Evolutionary conservation across 2,797 vertebrate species (phyloP), one percentile per base, ranked within the genome.

Genomic region (Gorsachius magnificus): DNA sequence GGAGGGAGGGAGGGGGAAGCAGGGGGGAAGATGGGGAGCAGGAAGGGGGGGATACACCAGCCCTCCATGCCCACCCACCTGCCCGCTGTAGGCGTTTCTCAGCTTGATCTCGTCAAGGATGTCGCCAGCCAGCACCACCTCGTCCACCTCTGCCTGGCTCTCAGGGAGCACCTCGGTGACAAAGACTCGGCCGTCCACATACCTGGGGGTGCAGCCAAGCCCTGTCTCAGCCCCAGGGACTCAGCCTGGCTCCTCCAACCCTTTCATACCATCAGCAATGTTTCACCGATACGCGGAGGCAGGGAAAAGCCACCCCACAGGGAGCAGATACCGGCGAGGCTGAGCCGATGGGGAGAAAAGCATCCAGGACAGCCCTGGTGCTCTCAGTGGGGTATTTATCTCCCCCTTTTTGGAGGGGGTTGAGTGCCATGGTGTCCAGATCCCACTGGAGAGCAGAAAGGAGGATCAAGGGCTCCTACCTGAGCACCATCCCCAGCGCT

Each of bases 101-200:
- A 98, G 96, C 0, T 98, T 99, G 96, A 99, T 98, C 94, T 99
- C 98, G 16, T 99, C 98, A 0, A 99, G 98, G 88, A 99, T 88
- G 60, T 99, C 98, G 11, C 98, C 98, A 0, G 97, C 97, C 93
- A 96, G 94, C 77, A 98, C 96, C 66, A 98, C 98, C 92, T 97
- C 96, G 21, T 98, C 98, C 20, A 97, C 97, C 58, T 98, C 97
- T 0, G 98, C 98, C 96, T 99, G 98, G 94, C 98, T 97, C 33
- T 97, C 97, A 0, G 98, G 97, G 38, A 98, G 95, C 86, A 99
- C 97, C 53, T 98, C 94, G 0, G 98, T 96, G 87, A 99, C 97
- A 84, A 99, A 98, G 66, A 98, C 98, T 3, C 98, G 97, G 14
- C 98, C 97, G 0, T 98, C 97, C 68, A 99, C 95, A 15, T 99